Conservation (phyloP, 2,888 invertebrate genomes). For the Tridacna gigas region DNA sequence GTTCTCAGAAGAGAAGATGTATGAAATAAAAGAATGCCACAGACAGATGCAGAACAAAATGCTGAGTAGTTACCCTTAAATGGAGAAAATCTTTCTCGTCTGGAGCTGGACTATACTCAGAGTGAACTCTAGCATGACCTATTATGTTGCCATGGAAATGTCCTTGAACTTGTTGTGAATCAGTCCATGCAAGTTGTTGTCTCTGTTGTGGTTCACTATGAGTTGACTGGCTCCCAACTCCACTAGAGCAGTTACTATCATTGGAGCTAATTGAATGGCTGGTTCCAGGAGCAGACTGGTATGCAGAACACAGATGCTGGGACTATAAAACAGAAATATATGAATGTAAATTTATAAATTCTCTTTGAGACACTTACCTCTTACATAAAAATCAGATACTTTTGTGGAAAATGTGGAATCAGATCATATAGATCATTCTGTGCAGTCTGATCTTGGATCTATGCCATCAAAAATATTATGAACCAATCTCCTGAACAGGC, state of each 20-base stretch:
- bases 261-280: constrained; percentile 68
- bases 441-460: too few species aligned
- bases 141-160: constrained; percentile 38
- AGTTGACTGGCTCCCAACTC: constrained; percentile 63
- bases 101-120: constrained; percentile 71
- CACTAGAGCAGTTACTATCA: constrained; percentile 68
- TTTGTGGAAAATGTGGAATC: too few species aligned
- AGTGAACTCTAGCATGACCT: constrained; percentile 69
- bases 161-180: constrained; percentile 51
- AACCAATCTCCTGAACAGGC: too few species aligned
- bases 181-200: constrained; percentile 35
- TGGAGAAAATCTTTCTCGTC: constrained; percentile 68
- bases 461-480: too few species aligned
- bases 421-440: too few species aligned
- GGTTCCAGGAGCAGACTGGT: constrained; percentile 62
- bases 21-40: too few species aligned
- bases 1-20: too few species aligned
- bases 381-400: too few species aligned
- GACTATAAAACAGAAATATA: constrained; percentile 37
- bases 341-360: too few species aligned
- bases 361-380: too few species aligned
- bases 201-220: constrained; percentile 21
- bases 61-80: constrained; percentile 51
- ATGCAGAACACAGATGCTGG: constrained; percentile 62
- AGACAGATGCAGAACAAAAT: neutral